Percentiles rank a stretch among this genome's conserved stretches.
phyloP scores from a whole-genome alignment of 1,140 invertebrate genomes.

The Chrysopa pallens region DNA sequence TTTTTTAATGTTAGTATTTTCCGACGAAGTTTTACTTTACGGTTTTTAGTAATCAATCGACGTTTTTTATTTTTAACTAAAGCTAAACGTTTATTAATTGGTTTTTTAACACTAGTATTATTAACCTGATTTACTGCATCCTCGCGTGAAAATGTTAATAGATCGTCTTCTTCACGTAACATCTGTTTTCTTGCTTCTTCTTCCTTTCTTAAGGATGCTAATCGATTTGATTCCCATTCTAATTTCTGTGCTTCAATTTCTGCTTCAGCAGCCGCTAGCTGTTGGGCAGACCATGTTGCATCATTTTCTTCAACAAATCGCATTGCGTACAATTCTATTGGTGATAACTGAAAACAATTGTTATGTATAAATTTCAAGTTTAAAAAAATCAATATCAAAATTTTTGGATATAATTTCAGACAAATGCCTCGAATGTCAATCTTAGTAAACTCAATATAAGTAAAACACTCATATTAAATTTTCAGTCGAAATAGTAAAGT shows the following conservation, averaged over 20 bases:
- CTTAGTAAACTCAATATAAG: no score
- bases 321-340: conserved; percentile 88
- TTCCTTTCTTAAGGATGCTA: conserved; percentile 54
- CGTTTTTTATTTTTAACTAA: background rate
- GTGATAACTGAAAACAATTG: conserved; percentile 48
- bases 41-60: background rate
- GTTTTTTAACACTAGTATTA: conserved; percentile 22
- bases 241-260: conserved; percentile 82
- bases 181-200: conserved; percentile 42
- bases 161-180: conserved; percentile 39
- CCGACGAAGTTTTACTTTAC: background rate
- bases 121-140: conserved; percentile 68
- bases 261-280: conserved; percentile 70
- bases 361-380: conserved; percentile 2
- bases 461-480: no score
- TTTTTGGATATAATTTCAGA: no score
- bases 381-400: no score
- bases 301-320: conserved; percentile 75
- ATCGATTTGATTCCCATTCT: conserved; percentile 81
- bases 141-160: conserved; percentile 50
- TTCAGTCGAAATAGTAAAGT: no score
- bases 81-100: conserved; percentile 7
- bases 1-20: background rate
- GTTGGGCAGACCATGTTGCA: conserved; percentile 68
- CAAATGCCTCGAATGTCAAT: no score